Evolutionary conservation across 2,888 invertebrate genomes (phyloP), one percentile per base, ranked within the genome.

Genomic region (Nomada flava): DNA sequence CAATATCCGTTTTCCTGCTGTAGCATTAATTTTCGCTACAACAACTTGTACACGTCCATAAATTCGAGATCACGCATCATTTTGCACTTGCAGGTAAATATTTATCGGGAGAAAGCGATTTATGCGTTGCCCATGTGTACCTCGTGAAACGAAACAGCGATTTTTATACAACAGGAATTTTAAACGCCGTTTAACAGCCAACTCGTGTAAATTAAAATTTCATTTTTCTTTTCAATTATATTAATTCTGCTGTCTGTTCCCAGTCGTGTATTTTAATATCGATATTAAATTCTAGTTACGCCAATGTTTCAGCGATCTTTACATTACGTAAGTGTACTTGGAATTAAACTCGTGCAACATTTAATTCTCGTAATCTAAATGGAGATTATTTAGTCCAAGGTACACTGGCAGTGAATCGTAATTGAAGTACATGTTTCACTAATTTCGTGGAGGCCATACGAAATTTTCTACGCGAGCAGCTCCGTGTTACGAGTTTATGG

Each of bases 61-160:
- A 73, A 73, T 65, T 44, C 7, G 20, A 57, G 44, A 55, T 47
- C 55, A 65, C 55, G 44, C 55, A 44, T 73, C 65, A 73, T 64
- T 73, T 29, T 73, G 44, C 29, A 73, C 44, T 23, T 57, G 13
- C 44, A 18, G 55, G 47, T 73, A 73, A 73, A 73, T 65, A 73
- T 73, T 73, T 65, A 44, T 55, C 7, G 7, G 18, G 20, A 59
- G 73, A 18, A 26, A 73, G 47, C 36, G 55, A 36, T 29, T 65
- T 55, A 63, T 42, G 26, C 52, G 42, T 23, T 23, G 62, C 42
- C 26, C 13, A 15, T 20, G 20, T 11, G 52, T n/a, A 15, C 55
- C 55, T 44, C 26, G 55, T 65, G 18, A 64, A 42, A 29, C 44
- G 47, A 26, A 29, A 26, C 59, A 26, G 29, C 3, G 15, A 20